phyloP scores from a whole-genome alignment of 2,113 vertebrate species.

The Dromiciops gliroides region DNA sequence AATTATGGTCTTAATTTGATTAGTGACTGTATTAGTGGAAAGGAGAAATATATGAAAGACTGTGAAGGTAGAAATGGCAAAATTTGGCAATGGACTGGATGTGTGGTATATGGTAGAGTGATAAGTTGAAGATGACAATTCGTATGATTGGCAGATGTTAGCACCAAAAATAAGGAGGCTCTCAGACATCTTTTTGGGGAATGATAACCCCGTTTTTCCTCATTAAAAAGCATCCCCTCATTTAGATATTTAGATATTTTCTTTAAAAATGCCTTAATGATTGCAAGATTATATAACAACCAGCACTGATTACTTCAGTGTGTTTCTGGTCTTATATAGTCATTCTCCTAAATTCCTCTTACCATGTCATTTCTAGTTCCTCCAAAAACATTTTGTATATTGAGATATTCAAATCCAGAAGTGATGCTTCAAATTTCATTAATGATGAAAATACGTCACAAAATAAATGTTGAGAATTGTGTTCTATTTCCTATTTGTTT shows the following conservation, averaged over 20 bases:
- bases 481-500: background rate
- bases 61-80: background rate
- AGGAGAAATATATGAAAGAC: background rate
- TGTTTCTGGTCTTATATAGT: background rate
- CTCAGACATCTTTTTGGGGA: background rate
- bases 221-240: background rate
- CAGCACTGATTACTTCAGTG: background rate
- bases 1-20: too few relatives aligned
- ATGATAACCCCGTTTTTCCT: background rate
- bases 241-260: background rate
- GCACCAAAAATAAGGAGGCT: background rate
- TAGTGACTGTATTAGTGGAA: background rate
- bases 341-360: background rate
- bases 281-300: background rate
- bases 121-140: background rate
- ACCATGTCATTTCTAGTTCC: too few relatives aligned
- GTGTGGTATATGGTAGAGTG: background rate
- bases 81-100: background rate
- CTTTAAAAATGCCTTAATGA: background rate
- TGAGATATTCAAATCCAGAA: background rate
- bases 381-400: background rate
- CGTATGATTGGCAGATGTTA: background rate
- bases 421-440: background rate
- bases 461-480: background rate
- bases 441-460: background rate